phyloP scores from a whole-genome alignment of 2,113 vertebrate species.

The sheep (Ovis aries) region DNA sequence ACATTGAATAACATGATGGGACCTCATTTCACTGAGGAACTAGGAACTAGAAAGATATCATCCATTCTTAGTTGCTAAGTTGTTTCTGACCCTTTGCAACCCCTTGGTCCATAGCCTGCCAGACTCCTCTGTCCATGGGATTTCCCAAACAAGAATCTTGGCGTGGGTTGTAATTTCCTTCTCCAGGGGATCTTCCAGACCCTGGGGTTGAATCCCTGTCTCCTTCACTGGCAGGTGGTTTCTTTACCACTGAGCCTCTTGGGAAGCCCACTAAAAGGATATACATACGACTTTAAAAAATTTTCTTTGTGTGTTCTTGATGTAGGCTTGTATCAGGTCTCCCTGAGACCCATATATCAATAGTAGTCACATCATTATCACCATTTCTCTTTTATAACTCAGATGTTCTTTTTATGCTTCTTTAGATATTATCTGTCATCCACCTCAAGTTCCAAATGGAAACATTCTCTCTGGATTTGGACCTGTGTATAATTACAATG shows the following conservation, averaged over 20 bases:
- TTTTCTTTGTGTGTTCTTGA: not conserved
- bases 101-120: not conserved
- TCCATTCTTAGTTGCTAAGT: not conserved
- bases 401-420: not conserved
- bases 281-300: not conserved
- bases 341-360: not conserved
- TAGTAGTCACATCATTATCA: rapidly evolving
- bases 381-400: not conserved
- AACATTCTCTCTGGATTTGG: not conserved
- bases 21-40: not conserved
- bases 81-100: not conserved
- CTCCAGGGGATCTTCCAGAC: not conserved
- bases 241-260: not conserved
- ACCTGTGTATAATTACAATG: not conserved
- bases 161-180: not conserved
- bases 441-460: constrained; percentile 48
- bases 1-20: not conserved
- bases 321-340: not conserved
- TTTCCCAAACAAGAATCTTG: not conserved
- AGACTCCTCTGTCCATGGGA: not conserved
- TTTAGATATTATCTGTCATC: constrained; percentile 58
- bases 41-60: not conserved
- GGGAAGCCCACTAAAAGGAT: not conserved
- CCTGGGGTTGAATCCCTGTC: not conserved
- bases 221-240: not conserved